Evolutionary conservation across 2,888 invertebrate species (phyloP).

Genomic region (Ophion obscuratus): DNA sequence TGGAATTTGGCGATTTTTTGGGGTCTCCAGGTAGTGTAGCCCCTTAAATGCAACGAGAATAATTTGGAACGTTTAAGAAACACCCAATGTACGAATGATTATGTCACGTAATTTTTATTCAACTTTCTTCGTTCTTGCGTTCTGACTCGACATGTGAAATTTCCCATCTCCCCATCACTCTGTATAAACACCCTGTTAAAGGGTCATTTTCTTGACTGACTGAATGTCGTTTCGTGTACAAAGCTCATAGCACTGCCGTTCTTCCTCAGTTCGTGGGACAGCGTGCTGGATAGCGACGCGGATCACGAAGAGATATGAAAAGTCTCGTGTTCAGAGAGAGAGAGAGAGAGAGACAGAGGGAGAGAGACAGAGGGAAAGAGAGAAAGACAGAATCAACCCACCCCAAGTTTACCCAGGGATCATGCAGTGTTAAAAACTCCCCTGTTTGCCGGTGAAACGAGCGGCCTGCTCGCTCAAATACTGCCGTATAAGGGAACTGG

Average conservation of each 20-base stretch:
- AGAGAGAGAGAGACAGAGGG: conserved; percentile 11
- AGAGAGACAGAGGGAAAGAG: conserved; percentile 3
- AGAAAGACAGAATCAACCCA: conserved; percentile 29
- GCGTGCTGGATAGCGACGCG: conserved; percentile 48
- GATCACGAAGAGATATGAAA: conserved; percentile 71
- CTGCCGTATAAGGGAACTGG: conserved; percentile 53
- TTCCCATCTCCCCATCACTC: conserved; percentile 33
- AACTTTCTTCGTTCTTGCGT: too few species aligned
- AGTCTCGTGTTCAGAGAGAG: conserved; percentile 70
- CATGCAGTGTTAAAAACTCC: conserved; percentile 84
- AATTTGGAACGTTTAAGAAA: not conserved
- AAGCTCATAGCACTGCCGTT: conserved; percentile 54
- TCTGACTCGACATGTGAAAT: not conserved
- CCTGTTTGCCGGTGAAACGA: conserved; percentile 81
- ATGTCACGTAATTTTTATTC: too few species aligned
- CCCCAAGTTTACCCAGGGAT: conserved; percentile 82
- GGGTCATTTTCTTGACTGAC: conserved; percentile 61
- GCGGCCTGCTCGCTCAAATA: conserved; percentile 66
- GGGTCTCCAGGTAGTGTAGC: too few species aligned
- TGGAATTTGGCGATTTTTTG: too few species aligned
- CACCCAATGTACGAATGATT: not conserved
- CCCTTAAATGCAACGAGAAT: too few species aligned
- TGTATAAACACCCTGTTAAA: conserved; percentile 56
- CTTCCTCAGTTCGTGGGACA: conserved; percentile 55
- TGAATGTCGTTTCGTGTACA: conserved; percentile 59